Base-by-base conservation (phyloP, 2,888 invertebrate genomes). In the Cerastis leucographa region DNA sequence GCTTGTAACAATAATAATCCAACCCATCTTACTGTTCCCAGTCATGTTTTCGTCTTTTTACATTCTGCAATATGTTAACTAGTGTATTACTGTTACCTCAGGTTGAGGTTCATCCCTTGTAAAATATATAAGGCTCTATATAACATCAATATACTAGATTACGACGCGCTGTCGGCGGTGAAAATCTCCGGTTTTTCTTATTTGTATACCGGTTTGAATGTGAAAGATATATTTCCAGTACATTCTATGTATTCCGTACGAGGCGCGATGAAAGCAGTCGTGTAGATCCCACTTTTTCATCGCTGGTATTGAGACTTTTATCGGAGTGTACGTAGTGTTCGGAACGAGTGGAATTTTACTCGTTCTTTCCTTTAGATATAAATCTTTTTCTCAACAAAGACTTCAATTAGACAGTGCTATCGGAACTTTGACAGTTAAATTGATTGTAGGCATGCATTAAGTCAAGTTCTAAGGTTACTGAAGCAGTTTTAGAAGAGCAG, bases 1-100 rank as follows among this genome's bases (percentile, higher is more conserved):
- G 86, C 84, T 84, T 84, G 80, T 86, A 85, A 87, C 85, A 85
- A 85, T 86, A 85, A 87, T 85, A 85, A 85, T 82, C 85, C 79
- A 83, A 81, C 87, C 84, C 80, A 42, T 84, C 80, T 88, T 83
- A 76, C 82, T 83, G 81, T 84, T 76, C 49, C 54, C 70, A 77
- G 71, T 73, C 76, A 61, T 80, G 62, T 83, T 74, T 80, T 67
- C 72, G 64, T 84, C 74, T 83, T 87, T 86, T 84, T 80, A 83
- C 54, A 70, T 35, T 69, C 68, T 78, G 64, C 77, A 84, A 65
- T 81, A 84, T 80, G 76, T 86, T 76, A 76, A 74, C 54, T 67
- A 69, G 12, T 54, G 72, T 75, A 44, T 62, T 74, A 65, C 40
- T 74, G 12, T 74, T 54, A 71, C 49, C 19, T 49, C 46, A 59